phyloP scores from a whole-genome alignment of 2,797 vertebrate species.

The Myiothlypis coronata region DNA sequence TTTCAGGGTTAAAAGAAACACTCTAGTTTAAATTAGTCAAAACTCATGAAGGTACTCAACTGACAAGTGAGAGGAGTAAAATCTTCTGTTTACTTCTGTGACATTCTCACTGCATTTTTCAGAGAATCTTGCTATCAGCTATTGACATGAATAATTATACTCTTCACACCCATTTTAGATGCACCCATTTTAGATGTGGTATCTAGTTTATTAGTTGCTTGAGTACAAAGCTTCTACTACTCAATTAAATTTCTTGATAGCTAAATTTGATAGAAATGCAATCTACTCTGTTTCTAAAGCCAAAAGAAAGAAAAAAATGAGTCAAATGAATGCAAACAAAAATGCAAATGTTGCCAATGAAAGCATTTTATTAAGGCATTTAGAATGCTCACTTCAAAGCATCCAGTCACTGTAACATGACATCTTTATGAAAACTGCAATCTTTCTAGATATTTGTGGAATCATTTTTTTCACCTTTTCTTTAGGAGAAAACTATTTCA shows the following conservation, averaged over 20 bases:
- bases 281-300: background rate
- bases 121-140: background rate
- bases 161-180: background rate
- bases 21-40: background rate
- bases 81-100: background rate
- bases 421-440: background rate
- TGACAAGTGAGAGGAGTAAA: background rate
- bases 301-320: background rate
- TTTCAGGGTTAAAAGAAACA: background rate
- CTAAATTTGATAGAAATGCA: background rate
- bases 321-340: background rate
- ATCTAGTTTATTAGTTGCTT: background rate
- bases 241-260: background rate
- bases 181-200: background rate
- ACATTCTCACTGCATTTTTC: background rate
- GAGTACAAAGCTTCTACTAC: background rate
- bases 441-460: background rate
- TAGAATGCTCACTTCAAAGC: background rate
- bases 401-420: background rate
- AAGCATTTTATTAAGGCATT: background rate
- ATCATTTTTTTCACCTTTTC: background rate
- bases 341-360: background rate
- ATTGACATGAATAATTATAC: background rate
- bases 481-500: background rate
- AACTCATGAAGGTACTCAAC: background rate